Conservation (phyloP, 2,113 vertebrate species). For the Burhinus oedicnemus region DNA sequence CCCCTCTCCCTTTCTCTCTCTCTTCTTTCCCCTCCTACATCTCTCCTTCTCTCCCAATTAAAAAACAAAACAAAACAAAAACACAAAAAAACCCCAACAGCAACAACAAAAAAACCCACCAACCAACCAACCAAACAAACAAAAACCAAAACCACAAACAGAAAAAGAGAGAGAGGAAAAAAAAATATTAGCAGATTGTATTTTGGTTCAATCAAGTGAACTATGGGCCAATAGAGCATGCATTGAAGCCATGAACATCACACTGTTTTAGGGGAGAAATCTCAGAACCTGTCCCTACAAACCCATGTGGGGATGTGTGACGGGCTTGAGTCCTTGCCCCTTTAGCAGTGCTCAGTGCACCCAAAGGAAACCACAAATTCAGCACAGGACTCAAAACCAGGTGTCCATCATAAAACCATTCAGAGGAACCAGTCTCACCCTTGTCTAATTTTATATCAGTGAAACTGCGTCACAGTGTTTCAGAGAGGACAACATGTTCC, state of each 20-base stretch:
- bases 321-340: neutral
- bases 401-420: neutral
- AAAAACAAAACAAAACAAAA: neutral
- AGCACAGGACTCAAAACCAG: neutral
- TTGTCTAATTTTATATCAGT: slow-evolving; percentile 46
- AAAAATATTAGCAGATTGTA: neutral
- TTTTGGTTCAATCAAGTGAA: neutral
- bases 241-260: neutral
- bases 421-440: neutral
- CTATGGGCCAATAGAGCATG: neutral
- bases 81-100: too few species aligned
- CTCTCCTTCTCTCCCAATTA: neutral
- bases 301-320: fast-evolving
- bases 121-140: too few species aligned
- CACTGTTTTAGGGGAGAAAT: neutral
- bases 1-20: neutral
- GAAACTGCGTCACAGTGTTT: slow-evolving; percentile 37
- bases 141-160: neutral
- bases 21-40: too few species aligned
- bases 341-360: neutral
- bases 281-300: neutral
- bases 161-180: neutral
- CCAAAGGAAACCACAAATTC: neutral
- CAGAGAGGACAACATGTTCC: slow-evolving; percentile 39
- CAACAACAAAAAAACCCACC: neutral